A percentile compares a stretch with the other conserved stretches of the same genome.
These are phyloP conservation scores for Agriopis aurantiaria DNA, from an alignment of 2,888 invertebrate species.

Conservation along the genomic window DNA sequence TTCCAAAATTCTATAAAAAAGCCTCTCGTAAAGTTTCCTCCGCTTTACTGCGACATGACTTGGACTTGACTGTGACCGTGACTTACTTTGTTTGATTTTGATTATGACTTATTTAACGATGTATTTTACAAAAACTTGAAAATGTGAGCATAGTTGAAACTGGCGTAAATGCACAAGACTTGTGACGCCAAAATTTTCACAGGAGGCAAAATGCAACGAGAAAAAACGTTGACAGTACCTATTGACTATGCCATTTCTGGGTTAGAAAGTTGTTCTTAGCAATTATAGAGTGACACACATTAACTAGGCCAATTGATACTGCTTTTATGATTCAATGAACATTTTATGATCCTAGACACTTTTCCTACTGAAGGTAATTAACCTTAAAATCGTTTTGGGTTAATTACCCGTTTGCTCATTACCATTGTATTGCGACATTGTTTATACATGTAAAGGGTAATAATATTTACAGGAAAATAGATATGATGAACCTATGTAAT, in stretches of 20 bases:
- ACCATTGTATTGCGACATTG: conserved; percentile 3
- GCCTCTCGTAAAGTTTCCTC: too few relatives aligned
- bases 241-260: not conserved
- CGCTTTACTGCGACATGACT: too few relatives aligned
- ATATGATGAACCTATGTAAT: not conserved
- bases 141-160: too few relatives aligned
- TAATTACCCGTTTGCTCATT: conserved; percentile 7
- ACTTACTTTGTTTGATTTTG: too few relatives aligned
- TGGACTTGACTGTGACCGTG: too few relatives aligned
- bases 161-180: too few relatives aligned
- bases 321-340: conserved; percentile 10
- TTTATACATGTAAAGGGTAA: not conserved
- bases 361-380: conserved; percentile 12
- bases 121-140: too few relatives aligned
- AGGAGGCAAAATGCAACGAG: too few relatives aligned
- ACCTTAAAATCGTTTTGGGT: not conserved
- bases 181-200: too few relatives aligned
- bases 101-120: too few relatives aligned
- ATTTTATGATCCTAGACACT: conserved; percentile 2
- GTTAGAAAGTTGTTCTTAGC: not conserved
- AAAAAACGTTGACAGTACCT: too few relatives aligned
- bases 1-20: too few relatives aligned
- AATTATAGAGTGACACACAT: not conserved
- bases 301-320: not conserved
- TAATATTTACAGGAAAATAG: conserved; percentile 15